A percentile compares a stretch with the other conserved stretches of the same genome.
Evolutionary conservation across 1,140 invertebrate species (phyloP).

Genomic region (Mercenaria mercenaria): DNA sequence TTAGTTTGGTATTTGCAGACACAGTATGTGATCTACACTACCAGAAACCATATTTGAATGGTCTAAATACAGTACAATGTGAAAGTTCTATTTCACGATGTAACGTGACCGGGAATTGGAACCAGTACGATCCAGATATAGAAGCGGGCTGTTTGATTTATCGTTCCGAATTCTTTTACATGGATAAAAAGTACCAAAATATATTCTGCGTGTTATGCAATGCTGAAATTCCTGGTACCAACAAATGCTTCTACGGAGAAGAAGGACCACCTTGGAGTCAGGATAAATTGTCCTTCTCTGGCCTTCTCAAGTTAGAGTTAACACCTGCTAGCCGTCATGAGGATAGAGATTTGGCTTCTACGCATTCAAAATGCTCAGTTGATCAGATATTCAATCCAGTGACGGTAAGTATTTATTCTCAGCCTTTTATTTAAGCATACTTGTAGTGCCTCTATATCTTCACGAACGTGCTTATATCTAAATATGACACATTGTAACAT

Average conservation of each 20-base stretch:
- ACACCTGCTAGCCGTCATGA: too few species aligned
- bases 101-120: constrained; percentile 27
- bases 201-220: constrained; percentile 39
- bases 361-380: too few species aligned
- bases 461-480: too few species aligned
- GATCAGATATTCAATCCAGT: too few species aligned
- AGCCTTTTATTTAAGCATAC: too few species aligned
- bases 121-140: neutral
- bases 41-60: neutral
- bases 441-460: too few species aligned
- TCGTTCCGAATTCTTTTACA: neutral
- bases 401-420: too few species aligned
- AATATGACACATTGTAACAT: too few species aligned
- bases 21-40: neutral
- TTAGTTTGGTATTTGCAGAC: neutral
- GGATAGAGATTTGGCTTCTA: too few species aligned
- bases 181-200: neutral
- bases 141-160: constrained; percentile 15
- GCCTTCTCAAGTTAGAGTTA: constrained; percentile 17
- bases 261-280: neutral
- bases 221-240: neutral
- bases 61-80: neutral
- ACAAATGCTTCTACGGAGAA: neutral
- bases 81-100: neutral
- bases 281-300: neutral